Evolutionary conservation across 2,888 invertebrate genomes (phyloP), one percentile per base, ranked within the genome.

Genomic region (Tribolium freemani): DNA sequence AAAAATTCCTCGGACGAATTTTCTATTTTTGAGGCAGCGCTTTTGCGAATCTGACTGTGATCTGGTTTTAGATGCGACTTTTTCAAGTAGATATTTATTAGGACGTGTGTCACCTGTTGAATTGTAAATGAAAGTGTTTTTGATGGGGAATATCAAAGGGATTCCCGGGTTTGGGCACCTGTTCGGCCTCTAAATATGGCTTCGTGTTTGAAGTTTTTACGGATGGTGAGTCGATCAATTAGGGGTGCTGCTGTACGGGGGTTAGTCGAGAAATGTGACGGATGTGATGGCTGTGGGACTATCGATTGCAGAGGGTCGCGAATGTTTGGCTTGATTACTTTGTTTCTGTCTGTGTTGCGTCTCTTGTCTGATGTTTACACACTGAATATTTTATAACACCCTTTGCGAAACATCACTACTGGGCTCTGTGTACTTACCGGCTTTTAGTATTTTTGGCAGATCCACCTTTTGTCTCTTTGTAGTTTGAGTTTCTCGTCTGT

Each of bases 181-280:
- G 75, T 79, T 78, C 69, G 71, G 51, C 69, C 64, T 69, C 68
- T 66, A 53, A 82, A 78, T 76, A 84, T 84, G 84, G 83, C 82
- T 77, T 81, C 80, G 76, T 87, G 87, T 76, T 85, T 87, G 77
- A 86, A 84, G 80, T 81, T 85, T 75, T 82, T 84, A 77, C 86
- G 86, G 81, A 87, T 87, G 86, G 86, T 87, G 81, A 86, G 86
- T 84, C 54, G 54, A 31, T 53, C 63, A 45, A 44, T 60, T 54
- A 26, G 66, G 57, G 61, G 54, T 31, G 50, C 8, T n/a, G n/a
- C n/a, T 16, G 8, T 51, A 63, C 38, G 13, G 51, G 38, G 50
- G 38, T 16, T 30, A n/a, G 13, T 16, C 48, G 61, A 26, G 26
- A 38, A 50, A 48, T 44, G 61, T 61, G 61, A 20, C 30, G 50